Percentiles rank a stretch among this genome's conserved stretches.
Conservation (phyloP, 2,888 invertebrate genomes). For the Griposia aprilina region DNA sequence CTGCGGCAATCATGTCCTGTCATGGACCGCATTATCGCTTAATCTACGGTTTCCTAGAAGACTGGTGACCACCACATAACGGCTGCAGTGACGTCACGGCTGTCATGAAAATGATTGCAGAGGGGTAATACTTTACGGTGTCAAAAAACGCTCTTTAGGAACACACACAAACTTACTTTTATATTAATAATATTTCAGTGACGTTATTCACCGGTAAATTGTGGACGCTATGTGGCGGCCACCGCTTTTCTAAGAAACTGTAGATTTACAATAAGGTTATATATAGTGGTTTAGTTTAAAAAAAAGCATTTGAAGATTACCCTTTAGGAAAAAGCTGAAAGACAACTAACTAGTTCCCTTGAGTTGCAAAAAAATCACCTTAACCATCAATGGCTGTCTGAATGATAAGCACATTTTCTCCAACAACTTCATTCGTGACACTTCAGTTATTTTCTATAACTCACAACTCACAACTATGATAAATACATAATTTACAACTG, state of each 20-base stretch:
- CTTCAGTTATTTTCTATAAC: neutral
- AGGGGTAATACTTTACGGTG: no score
- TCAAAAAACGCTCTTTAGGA: no score
- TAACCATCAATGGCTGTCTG: neutral
- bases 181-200: no score
- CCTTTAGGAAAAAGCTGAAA: neutral
- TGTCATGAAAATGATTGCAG: no score
- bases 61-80: no score
- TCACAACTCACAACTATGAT: neutral
- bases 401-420: neutral
- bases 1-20: no score
- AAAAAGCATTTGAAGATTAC: neutral
- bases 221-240: neutral
- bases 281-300: no score
- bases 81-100: no score
- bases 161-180: no score
- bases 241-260: neutral
- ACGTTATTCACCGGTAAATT: neutral
- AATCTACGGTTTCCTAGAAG: neutral
- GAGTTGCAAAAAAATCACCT: neutral
- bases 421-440: neutral
- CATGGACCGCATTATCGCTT: neutral
- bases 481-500: slow-evolving; percentile 27
- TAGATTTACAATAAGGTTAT: neutral
- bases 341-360: neutral